Evolutionary conservation across 2,113 vertebrate species (phyloP).

Genomic region (Phocoena sinus): DNA sequence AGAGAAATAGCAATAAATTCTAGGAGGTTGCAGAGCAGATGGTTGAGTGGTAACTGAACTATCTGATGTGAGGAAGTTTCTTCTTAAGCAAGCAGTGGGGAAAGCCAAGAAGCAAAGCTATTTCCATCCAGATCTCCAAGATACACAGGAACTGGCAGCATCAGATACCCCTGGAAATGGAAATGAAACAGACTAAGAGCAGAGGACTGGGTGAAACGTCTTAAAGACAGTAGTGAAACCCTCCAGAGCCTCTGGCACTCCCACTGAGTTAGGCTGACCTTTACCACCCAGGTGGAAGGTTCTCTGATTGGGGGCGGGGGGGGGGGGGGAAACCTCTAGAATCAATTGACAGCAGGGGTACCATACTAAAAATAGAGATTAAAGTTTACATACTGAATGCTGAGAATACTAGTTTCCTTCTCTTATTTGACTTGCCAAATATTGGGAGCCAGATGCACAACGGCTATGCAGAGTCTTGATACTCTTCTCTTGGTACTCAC

Average conservation of each 20-base stretch:
- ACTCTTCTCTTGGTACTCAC: neutral
- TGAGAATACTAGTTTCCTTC: neutral
- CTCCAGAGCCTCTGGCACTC: neutral
- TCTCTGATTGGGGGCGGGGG: neutral
- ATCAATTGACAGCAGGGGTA: neutral
- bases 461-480: neutral
- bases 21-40: conserved; percentile 24
- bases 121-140: conserved; percentile 6
- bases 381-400: neutral
- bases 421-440: conserved; percentile 9
- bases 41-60: conserved; percentile 12
- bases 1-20: conserved; percentile 19
- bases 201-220: neutral
- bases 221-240: neutral
- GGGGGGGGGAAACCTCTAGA: neutral
- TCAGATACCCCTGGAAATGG: neutral
- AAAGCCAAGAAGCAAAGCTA: conserved; percentile 49
- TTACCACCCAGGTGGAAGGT: neutral
- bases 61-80: neutral
- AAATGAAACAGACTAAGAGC: neutral
- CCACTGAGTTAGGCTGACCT: neutral
- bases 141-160: neutral
- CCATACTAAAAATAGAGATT: neutral
- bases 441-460: neutral
- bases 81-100: neutral